Conservation (phyloP, 1,140 invertebrate species). For the Stegodyphus mimosarum region DNA sequence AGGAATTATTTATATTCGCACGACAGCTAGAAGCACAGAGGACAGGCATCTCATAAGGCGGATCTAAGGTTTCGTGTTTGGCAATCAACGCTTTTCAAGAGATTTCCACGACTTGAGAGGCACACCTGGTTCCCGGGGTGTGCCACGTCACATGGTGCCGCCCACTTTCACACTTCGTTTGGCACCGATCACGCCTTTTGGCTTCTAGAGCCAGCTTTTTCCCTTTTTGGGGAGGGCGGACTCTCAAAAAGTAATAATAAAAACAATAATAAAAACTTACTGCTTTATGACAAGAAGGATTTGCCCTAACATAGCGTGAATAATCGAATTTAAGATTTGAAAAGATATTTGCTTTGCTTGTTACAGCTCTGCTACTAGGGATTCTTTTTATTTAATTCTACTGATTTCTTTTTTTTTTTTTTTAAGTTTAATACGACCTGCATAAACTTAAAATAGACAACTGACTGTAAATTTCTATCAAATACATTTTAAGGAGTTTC, state of each 20-base stretch:
- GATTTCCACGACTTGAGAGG: neutral
- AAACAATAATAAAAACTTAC: too few relatives aligned
- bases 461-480: too few relatives aligned
- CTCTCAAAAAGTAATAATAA: neutral
- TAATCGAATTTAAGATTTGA: too few relatives aligned
- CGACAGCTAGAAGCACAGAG: neutral
- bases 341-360: too few relatives aligned
- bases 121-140: conserved; percentile 22
- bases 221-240: neutral
- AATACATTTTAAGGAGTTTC: too few relatives aligned
- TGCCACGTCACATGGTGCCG: conserved; percentile 25
- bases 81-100: conserved; percentile 36
- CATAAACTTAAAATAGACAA: too few relatives aligned
- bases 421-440: too few relatives aligned
- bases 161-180: conserved; percentile 35
- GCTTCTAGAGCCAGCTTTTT: conserved; percentile 16
- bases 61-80: conserved; percentile 25
- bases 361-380: too few relatives aligned
- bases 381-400: too few relatives aligned
- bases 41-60: neutral
- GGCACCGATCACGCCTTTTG: conserved; percentile 31
- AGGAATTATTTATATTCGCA: conserved; percentile 24
- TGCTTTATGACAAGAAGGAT: too few relatives aligned
- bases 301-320: too few relatives aligned
- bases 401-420: too few relatives aligned